A percentile compares a stretch with the other conserved stretches of the same genome.
These are phyloP conservation scores for Lophura nycthemera DNA, from an alignment of 2,113 vertebrate species.

Conservation along the genomic window DNA sequence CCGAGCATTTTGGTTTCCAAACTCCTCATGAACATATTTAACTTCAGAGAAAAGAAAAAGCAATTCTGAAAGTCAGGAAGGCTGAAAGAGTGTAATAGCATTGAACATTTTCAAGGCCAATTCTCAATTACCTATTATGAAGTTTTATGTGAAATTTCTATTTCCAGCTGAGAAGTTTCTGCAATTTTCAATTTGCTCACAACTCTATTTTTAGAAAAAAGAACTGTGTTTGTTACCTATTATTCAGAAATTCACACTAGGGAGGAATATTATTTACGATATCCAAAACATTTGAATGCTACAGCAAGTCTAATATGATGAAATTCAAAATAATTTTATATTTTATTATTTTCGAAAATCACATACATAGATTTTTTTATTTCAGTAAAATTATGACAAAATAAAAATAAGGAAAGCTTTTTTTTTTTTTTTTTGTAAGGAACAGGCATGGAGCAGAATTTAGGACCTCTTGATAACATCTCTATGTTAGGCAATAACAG, in stretches of 20 bases:
- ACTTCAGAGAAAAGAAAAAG: not conserved
- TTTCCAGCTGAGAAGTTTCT: not conserved
- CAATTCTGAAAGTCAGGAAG: not conserved
- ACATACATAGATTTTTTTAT: not conserved
- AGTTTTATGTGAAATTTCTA: not conserved
- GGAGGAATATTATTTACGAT: not conserved
- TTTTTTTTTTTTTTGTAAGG: not conserved
- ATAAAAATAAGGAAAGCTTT: not conserved
- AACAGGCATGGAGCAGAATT: not conserved
- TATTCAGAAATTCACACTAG: not conserved
- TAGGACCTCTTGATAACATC: not conserved
- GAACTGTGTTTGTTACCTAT: not conserved
- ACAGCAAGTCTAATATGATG: not conserved
- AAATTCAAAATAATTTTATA: not conserved
- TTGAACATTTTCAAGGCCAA: not conserved
- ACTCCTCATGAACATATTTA: not conserved
- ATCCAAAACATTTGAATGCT: not conserved
- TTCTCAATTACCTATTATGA: not conserved
- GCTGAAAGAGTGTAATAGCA: accelerated
- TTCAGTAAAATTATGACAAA: not conserved
- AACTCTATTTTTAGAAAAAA: not conserved
- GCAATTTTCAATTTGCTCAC: not conserved
- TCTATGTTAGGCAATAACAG: not conserved
- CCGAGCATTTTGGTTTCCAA: not conserved
- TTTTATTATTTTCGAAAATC: not conserved